These are phyloP conservation scores for Drosophila subsilvestris DNA, from an alignment of 2,888 invertebrate species.

Conservation along the genomic window DNA sequence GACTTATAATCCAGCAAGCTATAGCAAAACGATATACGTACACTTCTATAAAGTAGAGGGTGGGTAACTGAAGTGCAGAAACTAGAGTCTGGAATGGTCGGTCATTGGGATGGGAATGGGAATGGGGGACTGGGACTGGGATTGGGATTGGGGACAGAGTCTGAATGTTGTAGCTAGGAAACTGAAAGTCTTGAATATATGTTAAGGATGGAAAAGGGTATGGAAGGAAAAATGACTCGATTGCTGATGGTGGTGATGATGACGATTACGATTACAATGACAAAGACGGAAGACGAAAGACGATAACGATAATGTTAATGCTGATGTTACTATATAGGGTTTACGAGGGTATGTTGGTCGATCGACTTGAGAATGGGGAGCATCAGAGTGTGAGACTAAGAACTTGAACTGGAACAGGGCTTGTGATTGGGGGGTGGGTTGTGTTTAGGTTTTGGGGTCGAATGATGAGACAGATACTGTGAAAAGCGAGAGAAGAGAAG, in stretches of 20 bases:
- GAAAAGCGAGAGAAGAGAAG: conserved; percentile 51
- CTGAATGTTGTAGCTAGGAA: conserved; percentile 22
- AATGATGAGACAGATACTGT: conserved; percentile 65
- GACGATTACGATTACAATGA: conserved; percentile 19
- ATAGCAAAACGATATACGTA: conserved; percentile 44
- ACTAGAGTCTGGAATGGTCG: conserved; percentile 49
- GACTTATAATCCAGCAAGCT: background rate
- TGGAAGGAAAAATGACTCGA: background rate
- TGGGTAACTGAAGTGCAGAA: conserved; percentile 18
- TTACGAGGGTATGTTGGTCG: conserved; percentile 48
- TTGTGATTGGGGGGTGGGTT: conserved; percentile 26
- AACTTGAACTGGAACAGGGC: conserved; percentile 14
- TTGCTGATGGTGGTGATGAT: conserved; percentile 35
- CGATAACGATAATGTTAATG: conserved; percentile 58
- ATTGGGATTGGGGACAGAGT: conserved; percentile 1
- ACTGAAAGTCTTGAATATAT: conserved; percentile 29
- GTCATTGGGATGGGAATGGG: conserved; percentile 26
- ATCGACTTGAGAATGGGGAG: conserved; percentile 13
- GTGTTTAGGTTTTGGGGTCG: conserved; percentile 33
- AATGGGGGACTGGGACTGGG: background rate
- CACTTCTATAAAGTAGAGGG: conserved; percentile 47
- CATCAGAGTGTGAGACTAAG: background rate
- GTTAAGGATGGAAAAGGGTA: background rate
- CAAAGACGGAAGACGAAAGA: conserved; percentile 1
- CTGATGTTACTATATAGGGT: conserved; percentile 73